Evolutionary conservation across 1,140 invertebrate species (phyloP).

Genomic region (Vollenhovia emeryi): DNA sequence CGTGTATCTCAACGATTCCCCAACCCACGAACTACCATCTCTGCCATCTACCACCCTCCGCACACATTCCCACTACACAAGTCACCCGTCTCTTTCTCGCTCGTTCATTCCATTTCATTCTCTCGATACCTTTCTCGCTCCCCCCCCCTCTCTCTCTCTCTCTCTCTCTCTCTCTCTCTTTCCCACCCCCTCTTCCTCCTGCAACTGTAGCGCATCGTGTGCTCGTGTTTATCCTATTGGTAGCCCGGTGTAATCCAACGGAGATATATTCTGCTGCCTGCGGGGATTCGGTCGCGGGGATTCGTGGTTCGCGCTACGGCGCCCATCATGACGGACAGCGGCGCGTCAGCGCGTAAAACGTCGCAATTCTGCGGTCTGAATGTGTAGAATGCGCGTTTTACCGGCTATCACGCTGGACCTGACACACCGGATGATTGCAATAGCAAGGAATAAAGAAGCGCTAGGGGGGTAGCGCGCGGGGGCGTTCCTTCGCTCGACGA

Average conservation of each 20-base stretch:
- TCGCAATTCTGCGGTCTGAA: constrained; percentile 68
- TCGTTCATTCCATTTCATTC: constrained; percentile 27
- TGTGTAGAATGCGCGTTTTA: constrained; percentile 50
- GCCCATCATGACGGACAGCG: constrained; percentile 80
- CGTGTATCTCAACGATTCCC: constrained; percentile 56
- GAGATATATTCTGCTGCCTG: constrained; percentile 67
- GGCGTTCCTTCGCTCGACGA: not conserved
- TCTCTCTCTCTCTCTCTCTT: not conserved
- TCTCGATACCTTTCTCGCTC: constrained; percentile 17
- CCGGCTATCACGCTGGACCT: constrained; percentile 32
- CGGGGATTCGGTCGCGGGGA: constrained; percentile 52
- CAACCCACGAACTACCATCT: constrained; percentile 63
- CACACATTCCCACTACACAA: constrained; percentile 31
- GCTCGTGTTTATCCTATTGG: constrained; percentile 81
- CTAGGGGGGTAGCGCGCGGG: no score
- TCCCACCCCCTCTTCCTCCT: not conserved
- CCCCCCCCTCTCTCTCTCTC: constrained; percentile 15
- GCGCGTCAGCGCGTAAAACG: constrained; percentile 79
- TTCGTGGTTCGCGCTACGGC: constrained; percentile 71
- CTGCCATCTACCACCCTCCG: constrained; percentile 63
- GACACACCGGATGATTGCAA: not conserved
- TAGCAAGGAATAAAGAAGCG: not conserved
- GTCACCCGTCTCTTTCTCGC: constrained; percentile 33
- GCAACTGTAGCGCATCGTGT: constrained; percentile 57
- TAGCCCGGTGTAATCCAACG: constrained; percentile 81